A percentile compares a stretch with the other conserved stretches of the same genome.
phyloP scores from a whole-genome alignment of 2,888 invertebrate genomes.

The Oligia latruncula region DNA sequence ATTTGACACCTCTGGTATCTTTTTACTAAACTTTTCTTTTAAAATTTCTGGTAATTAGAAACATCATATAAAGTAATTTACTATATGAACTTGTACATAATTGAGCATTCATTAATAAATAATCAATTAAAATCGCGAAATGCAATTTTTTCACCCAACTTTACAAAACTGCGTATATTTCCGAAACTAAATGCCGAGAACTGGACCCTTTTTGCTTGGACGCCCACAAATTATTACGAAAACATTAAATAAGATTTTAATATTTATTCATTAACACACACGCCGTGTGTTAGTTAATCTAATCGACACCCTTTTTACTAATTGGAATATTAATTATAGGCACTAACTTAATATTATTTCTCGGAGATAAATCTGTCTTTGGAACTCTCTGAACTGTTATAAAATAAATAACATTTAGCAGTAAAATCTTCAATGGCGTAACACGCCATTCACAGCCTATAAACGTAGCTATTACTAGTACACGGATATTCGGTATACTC shows the following conservation, averaged over 20 bases:
- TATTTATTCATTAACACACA: not conserved
- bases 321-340: constrained; percentile 1
- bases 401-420: constrained; percentile 19
- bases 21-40: too few species aligned
- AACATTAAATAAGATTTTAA: not conserved
- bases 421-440: constrained; percentile 33
- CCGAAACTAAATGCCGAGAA: too few species aligned
- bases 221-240: not conserved
- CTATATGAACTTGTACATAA: too few species aligned
- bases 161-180: too few species aligned
- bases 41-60: too few species aligned
- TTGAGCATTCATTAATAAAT: too few species aligned
- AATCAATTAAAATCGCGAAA: too few species aligned
- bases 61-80: too few species aligned
- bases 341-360: not conserved
- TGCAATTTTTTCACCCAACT: too few species aligned
- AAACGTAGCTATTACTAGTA: constrained; percentile 19
- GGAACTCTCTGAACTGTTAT: not conserved
- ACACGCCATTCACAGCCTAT: constrained; percentile 32
- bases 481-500: constrained; percentile 19
- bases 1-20: too few species aligned
- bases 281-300: not conserved
- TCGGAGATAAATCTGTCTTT: not conserved
- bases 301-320: not conserved
- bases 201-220: too few species aligned